These are phyloP conservation scores for Notolepis coatsorum DNA, from an alignment of 2,797 vertebrate species.

Conservation along the genomic window DNA sequence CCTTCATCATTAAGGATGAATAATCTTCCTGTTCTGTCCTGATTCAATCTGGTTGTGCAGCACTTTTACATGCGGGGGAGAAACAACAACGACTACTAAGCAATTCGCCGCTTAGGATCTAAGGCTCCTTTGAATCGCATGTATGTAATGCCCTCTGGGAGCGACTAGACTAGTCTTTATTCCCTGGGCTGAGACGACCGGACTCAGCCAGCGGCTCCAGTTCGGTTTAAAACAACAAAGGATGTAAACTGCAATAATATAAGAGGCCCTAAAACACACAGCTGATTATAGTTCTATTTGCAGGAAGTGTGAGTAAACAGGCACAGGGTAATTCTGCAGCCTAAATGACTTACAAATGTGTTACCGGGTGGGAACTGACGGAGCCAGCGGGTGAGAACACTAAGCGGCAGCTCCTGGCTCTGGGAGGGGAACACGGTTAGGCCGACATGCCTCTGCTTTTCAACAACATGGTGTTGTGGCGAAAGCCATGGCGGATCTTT, in stretches of 20 bases:
- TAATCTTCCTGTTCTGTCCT: background rate
- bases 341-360: constrained; percentile 32
- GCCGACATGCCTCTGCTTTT: constrained; percentile 27
- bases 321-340: constrained; percentile 10
- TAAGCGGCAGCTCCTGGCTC: constrained; percentile 25
- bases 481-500: constrained; percentile 8
- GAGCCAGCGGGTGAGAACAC: constrained; percentile 37
- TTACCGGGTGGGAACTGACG: constrained; percentile 21
- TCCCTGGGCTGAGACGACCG: constrained; percentile 27
- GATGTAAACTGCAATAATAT: constrained; percentile 32
- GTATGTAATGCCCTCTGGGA: constrained; percentile 19
- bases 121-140: constrained; percentile 18
- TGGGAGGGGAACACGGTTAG: constrained; percentile 12
- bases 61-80: constrained; percentile 17
- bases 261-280: constrained; percentile 32
- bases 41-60: constrained; percentile 4
- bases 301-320: background rate
- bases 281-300: constrained; percentile 1
- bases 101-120: background rate
- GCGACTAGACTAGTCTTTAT: constrained; percentile 22
- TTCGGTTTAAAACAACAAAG: constrained; percentile 35
- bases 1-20: constrained; percentile 6
- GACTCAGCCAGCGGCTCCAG: constrained; percentile 33
- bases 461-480: constrained; percentile 27
- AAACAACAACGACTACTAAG: constrained; percentile 18